Evolutionary conservation across 2,888 invertebrate species (phyloP), one percentile per base, ranked within the genome.

Genomic region (Drosophila kanekoi): DNA sequence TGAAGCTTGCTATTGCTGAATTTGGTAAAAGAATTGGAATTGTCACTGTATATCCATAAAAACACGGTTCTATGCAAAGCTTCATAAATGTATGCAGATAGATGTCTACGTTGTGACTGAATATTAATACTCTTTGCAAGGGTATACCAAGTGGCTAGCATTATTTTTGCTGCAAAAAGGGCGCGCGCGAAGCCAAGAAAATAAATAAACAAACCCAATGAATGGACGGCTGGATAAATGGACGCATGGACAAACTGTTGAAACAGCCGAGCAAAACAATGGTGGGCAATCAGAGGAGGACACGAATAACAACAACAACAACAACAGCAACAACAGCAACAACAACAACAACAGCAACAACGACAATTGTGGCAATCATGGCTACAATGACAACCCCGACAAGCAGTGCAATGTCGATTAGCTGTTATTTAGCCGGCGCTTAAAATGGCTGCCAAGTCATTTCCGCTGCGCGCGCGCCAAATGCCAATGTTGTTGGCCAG

Each of bases 391-490:
- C 75, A 77, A 60, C 73, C 67, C 54, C 58, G 83, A 75, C 80
- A 77, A 72, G 73, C 71, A 76, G 73, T 81, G 85, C 84, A 76
- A 76, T 76, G 78, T 76, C 87, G 87, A 88, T 87, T 87, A 87
- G 78, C 87, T 80, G 87, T 87, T 87, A 87, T 87, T 87, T 87
- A 84, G 87, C 65, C 66, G 82, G 61, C 77, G 66, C 85, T 87
- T 86, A 85, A 87, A 83, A 85, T 87, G 81, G 81, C 80, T 72
- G 88, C 82, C 69, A 64, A 67, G 71, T 69, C 75, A 86, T 83
- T 84, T 85, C 84, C 84, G 84, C 44, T 74, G 56, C 53, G 49
- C 64, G 43, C 56, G 48, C 37, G 40, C 20, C 14, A 52, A 43
- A 32, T 52, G 62, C 57, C 70, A 70, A 58, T 51, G 37, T 28